Percentiles rank a stretch among this genome's conserved stretches.
Conservation (phyloP, 1,140 invertebrate species). For the Drosophila malerkotliana region DNA sequence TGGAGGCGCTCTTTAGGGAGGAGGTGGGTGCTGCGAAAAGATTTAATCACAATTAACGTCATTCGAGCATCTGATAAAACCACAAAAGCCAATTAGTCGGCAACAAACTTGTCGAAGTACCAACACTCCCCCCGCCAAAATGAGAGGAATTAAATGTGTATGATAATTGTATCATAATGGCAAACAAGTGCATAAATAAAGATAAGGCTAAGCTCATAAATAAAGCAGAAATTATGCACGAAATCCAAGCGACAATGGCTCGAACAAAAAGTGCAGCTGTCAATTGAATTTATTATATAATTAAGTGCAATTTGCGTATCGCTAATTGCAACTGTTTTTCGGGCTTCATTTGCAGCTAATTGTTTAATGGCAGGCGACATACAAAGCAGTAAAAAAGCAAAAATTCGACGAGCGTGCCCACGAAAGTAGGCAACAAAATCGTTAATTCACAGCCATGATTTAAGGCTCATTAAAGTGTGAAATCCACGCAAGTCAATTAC, state of each 20-base stretch:
- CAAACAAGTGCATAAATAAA: slow-evolving; percentile 71
- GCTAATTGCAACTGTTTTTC: slow-evolving; percentile 73
- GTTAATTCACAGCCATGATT: slow-evolving; percentile 31
- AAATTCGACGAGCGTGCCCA: slow-evolving; percentile 19
- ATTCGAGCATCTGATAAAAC: slow-evolving; percentile 54
- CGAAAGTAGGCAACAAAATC: slow-evolving; percentile 24
- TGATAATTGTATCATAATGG: slow-evolving; percentile 50
- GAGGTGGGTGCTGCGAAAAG: not conserved
- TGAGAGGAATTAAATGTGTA: slow-evolving; percentile 20
- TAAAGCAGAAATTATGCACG: slow-evolving; percentile 52
- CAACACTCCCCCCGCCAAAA: slow-evolving; percentile 3
- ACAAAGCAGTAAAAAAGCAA: slow-evolving; percentile 10
- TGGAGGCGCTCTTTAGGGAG: not conserved
- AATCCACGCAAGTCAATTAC: slow-evolving; percentile 22
- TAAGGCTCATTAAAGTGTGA: slow-evolving; percentile 36
- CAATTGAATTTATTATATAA: slow-evolving; percentile 80
- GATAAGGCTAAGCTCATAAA: slow-evolving; percentile 67
- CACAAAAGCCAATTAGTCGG: slow-evolving; percentile 68
- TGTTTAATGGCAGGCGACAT: slow-evolving; percentile 53
- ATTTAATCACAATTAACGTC: slow-evolving; percentile 63
- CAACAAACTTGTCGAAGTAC: slow-evolving; percentile 6
- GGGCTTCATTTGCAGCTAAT: slow-evolving; percentile 52
- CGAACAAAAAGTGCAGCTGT: slow-evolving; percentile 55
- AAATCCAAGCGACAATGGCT: slow-evolving; percentile 6
- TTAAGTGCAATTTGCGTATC: slow-evolving; percentile 69